Evolutionary conservation across 2,797 vertebrate species (phyloP), one percentile per base, ranked within the genome.

Genomic region (Calcarius lapponicus): DNA sequence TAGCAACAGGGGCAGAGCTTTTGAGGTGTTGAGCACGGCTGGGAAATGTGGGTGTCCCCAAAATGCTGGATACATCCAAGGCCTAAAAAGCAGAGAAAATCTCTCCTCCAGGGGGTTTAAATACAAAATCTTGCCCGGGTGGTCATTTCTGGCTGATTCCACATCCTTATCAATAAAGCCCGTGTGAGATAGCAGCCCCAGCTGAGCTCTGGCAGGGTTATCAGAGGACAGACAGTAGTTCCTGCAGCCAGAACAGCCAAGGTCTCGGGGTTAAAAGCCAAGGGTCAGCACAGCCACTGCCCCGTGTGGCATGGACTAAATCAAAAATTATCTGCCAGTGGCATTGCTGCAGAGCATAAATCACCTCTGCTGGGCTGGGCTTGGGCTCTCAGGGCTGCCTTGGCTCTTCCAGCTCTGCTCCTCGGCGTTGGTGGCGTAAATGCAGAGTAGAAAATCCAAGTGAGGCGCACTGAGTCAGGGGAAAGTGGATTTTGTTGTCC

Each of bases 191-290:
- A 65, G 10, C 95, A 75, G 94, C 83, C 40, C 92, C 95, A 74
- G 96, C 92, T 96, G 96, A 95, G 81, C 86, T 53, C 69, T 93
- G 96, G 94, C 78, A 70, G 72, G 97, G 97, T 98, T 98, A 98
- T 97, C 97, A 88, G 93, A 34, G 96, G 95, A 95, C 97, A 96
- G 97, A 97, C 95, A 87, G 98, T 97, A 97, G 97, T 97, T 97
- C 97, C 96, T 97, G 85, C 45, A 84, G 69, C 95, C 93, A 93
- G 97, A 97, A 45, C 97, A 96, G 93, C 47, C 4, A 34, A 80
- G 97, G 98, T 92, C 97, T 87, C 7, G 8, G 80, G 97, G 98
- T 97, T 97, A 97, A 97, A 96, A 95, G 97, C 93, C 97, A 97
- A 92, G 97, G 98, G 98, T 98, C 97, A 97, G 90, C 60, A 28